Evolutionary conservation across 2,888 invertebrate species (phyloP), one percentile per base, ranked within the genome.

Genomic region (Tetragonisca angustula): DNA sequence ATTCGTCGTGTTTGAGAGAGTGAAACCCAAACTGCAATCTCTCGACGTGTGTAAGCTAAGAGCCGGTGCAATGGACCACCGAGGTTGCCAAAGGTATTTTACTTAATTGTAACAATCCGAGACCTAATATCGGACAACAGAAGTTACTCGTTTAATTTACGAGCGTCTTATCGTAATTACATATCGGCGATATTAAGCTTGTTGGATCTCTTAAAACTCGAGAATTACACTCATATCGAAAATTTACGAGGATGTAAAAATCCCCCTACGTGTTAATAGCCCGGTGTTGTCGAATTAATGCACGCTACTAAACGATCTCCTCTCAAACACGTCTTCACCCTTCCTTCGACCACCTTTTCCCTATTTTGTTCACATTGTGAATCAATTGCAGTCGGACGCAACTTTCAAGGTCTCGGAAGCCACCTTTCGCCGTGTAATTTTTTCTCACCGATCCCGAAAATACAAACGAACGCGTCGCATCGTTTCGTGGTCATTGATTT

Each of bases 171-270:
- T 76, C 83, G 68, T 67, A 68, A 83, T 83, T 68, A 49, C 76
- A 65, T 43, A 43, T 76, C 71, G 65, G 71, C n/a, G 24, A 52
- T 83, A 65, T 83, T 83, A 82, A 68, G 54, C 61, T 32, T 0
- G 24, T 24, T 2, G 5, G 27, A 19, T 56, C 13, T 49, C 67
- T 62, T 68, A 83, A 76, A 72, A 36, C 68, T 24, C 50, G 72
- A 76, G 67, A 83, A 68, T 72, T 62, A 83, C 71, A 72, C 50
- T 62, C 77, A 59, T 72, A 76, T 69, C 50, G 77, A 24, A 27
- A 68, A 83, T 83, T 83, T 83, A 83, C 77, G 83, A 84, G 76
- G 52, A 59, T 62, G 71, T 83, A 76, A 83, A 83, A 83, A 56
- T 67, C 43, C 27, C 13, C 2, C 9, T 36, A 83, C 68, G 64